phyloP scores from a whole-genome alignment of 2,797 vertebrate genomes.

The Dendrocincla fuliginosa region DNA sequence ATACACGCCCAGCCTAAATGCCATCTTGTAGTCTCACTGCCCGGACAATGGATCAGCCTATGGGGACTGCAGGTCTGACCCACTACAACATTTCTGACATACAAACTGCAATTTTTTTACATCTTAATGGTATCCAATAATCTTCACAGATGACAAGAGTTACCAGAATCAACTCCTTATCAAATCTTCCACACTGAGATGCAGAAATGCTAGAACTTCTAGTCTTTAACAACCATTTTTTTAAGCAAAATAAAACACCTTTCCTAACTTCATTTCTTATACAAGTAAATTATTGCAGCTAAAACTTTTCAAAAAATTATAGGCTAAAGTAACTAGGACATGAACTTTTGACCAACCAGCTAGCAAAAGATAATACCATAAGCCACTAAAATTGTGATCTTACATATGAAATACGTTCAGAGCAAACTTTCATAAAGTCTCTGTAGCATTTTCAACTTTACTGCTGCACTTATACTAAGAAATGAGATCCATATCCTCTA shows the following conservation, averaged over 20 bases:
- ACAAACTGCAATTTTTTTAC: not conserved
- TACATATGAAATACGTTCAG: not conserved
- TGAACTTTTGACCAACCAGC: not conserved
- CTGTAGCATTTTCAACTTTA: not conserved
- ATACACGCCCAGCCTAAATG: not conserved
- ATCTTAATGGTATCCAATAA: not conserved
- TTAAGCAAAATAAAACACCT: not conserved
- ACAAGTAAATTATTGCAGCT: not conserved
- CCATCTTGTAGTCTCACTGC: not conserved
- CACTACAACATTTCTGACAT: not conserved
- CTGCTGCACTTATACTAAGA: not conserved
- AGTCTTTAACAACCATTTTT: not conserved
- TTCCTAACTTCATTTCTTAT: not conserved
- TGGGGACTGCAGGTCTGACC: not conserved
- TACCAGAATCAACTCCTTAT: not conserved
- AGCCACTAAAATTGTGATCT: not conserved
- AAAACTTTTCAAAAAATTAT: not conserved
- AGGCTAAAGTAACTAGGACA: not conserved
- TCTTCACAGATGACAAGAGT: not conserved
- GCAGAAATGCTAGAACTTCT: not conserved
- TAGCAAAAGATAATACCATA: not conserved
- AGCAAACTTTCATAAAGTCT: not conserved
- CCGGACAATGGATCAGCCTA: not conserved
- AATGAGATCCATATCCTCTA: not conserved
- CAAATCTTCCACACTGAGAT: not conserved